These are phyloP conservation scores for Bubalus kerabau DNA, from an alignment of 2,113 vertebrate species.

Conservation along the genomic window DNA sequence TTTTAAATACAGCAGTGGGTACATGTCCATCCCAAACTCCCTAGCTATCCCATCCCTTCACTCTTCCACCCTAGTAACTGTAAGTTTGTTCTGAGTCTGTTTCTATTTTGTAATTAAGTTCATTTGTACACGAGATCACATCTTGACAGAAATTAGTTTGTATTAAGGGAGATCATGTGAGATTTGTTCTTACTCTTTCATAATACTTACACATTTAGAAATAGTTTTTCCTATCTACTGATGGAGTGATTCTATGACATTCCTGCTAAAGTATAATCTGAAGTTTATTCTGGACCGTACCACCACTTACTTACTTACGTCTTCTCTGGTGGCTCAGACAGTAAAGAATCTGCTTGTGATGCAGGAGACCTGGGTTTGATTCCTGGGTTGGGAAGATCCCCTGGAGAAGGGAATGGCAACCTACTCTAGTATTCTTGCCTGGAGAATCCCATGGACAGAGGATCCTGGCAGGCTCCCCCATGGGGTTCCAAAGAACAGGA, in stretches of 20 bases:
- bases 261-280: neutral
- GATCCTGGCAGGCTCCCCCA: neutral
- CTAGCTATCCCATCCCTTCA: neutral
- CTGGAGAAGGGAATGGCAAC: neutral
- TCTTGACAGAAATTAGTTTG: constrained; percentile 49
- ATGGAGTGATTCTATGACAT: neutral
- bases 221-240: neutral
- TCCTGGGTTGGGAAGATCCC: neutral
- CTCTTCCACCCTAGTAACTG: neutral
- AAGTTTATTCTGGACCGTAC: neutral
- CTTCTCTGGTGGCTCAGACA: neutral
- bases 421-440: neutral
- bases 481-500: neutral
- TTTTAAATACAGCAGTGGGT: neutral
- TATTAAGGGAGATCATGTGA: neutral
- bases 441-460: neutral
- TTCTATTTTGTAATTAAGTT: neutral
- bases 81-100: neutral
- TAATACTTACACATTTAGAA: constrained; percentile 1
- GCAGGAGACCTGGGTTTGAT: neutral
- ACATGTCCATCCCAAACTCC: neutral
- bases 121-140: neutral
- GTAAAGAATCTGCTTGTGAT: neutral
- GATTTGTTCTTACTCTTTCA: neutral
- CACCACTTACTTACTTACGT: neutral